Base-by-base conservation (phyloP, 2,113 vertebrate genomes). In the Lagopus leucura region DNA sequence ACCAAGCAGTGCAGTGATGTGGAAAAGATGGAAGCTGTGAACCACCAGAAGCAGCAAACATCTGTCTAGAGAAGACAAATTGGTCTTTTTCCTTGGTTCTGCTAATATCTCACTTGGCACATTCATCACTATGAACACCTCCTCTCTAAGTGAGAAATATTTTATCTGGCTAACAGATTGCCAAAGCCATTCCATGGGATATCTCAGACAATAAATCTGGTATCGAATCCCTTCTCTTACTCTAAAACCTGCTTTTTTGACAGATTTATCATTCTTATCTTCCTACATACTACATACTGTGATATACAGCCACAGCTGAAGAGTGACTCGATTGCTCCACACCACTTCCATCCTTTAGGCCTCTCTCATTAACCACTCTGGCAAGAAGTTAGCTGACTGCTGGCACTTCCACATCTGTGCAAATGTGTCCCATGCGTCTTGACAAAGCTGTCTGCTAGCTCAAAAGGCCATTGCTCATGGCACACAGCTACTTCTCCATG, bases 121-220 rank as follows among this genome's bases (percentile, higher is more conserved):
- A 38, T 88, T 30, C 27, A 54, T 54, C 52, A 28, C 52, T 54
- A 30, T 27, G 27, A 54, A 54, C 27, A 48, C 85, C 93, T 94
- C 75, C 32, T 70, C 47, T 63, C 30, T 69, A 42, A 85, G 42
- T 66, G 73, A 86, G 67, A 92, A 89, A 71, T 92, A 47, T 24
- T 58, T 50, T 25, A 89, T 89, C 65, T 36, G 28, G 64, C 79
- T 89, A 89, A 89, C 61, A 94, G 94, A 82, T 66, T 91, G 34
- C 60, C 71, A 71, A 50, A 87, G n/a, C 70, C 50, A 47, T 74
- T 92, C 55, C 7, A 1, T 74, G 38, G 64, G 82, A n/a, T 74
- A 25, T 32, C 60, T 89, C 75, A 89, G 75, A 93, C 28, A 71
- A 18, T 89, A 81, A 77, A 91, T 81, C 72, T 93, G 71, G 73